Conservation (phyloP, 2,888 invertebrate species). For the Rotaria magnacalcarata region DNA sequence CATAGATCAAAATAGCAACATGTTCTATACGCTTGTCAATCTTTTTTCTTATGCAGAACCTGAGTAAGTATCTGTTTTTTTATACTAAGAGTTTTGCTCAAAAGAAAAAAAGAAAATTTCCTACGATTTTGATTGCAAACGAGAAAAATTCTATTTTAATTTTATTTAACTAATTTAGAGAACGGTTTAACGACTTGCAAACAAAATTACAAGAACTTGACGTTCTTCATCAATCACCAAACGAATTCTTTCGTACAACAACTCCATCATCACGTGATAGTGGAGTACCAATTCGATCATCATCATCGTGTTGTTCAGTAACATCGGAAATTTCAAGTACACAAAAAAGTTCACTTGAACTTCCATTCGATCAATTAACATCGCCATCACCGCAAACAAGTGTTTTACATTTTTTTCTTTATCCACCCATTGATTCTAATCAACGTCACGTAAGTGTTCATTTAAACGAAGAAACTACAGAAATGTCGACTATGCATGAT, state of each 20-base stretch:
- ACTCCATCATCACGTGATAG: conserved; percentile 1
- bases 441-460: neutral
- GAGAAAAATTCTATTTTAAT: neutral
- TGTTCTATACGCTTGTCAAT: conserved; percentile 3
- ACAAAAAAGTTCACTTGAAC: conserved; percentile 3
- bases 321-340: neutral
- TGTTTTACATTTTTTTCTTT: neutral
- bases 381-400: neutral
- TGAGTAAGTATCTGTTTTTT: neutral
- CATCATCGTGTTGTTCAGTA: neutral
- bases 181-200: conserved; percentile 17
- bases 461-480: neutral
- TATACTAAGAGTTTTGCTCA: no score
- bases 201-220: conserved; percentile 2
- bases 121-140: no score
- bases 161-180: neutral
- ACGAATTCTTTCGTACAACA: neutral
- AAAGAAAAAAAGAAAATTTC: no score
- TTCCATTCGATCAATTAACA: neutral
- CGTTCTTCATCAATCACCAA: neutral
- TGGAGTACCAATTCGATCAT: neutral
- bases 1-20: neutral
- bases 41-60: neutral
- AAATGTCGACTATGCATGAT: neutral
- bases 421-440: neutral